phyloP scores from a whole-genome alignment of 2,888 invertebrate species.

The Protodeltote pygarga region DNA sequence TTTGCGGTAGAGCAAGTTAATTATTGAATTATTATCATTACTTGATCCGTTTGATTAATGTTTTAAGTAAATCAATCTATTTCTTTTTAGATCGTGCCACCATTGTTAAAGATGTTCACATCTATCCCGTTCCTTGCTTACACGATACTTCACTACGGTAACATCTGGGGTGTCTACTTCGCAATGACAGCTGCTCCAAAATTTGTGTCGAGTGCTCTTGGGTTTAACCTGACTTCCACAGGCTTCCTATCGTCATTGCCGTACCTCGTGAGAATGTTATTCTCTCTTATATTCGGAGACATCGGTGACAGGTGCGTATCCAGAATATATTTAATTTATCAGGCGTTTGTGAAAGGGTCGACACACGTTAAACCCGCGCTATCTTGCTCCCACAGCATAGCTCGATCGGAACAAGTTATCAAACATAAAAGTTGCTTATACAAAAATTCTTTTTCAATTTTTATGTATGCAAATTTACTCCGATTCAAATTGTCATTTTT shows the following conservation, averaged over 20 bases:
- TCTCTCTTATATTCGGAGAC: slow-evolving; percentile 91
- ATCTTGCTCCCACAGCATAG: no score
- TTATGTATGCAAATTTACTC: no score
- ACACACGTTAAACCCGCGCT: no score
- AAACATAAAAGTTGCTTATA: no score
- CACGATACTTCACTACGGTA: slow-evolving; percentile 90
- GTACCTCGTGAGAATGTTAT: slow-evolving; percentile 90
- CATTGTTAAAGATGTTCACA: slow-evolving; percentile 87
- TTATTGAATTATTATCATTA: no score
- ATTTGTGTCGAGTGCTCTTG: slow-evolving; percentile 90
- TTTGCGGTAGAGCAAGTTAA: no score
- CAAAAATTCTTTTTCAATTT: no score
- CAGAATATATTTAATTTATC: slow-evolving; percentile 21
- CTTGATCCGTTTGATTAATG: no score
- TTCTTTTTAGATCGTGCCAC: slow-evolving; percentile 87
- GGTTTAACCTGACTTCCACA: slow-evolving; percentile 91
- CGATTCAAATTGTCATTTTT: no score
- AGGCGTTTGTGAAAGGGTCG: slow-evolving; percentile 8
- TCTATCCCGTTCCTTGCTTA: slow-evolving; percentile 91
- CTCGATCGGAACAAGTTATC: no score
- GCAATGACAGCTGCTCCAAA: slow-evolving; percentile 92
- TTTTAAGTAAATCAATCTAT: no score
- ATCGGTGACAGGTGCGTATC: slow-evolving; percentile 87
- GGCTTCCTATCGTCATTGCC: slow-evolving; percentile 90
- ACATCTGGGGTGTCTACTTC: slow-evolving; percentile 92